Conservation (phyloP, 2,113 vertebrate species). For the Aphyosemion australe region DNA sequence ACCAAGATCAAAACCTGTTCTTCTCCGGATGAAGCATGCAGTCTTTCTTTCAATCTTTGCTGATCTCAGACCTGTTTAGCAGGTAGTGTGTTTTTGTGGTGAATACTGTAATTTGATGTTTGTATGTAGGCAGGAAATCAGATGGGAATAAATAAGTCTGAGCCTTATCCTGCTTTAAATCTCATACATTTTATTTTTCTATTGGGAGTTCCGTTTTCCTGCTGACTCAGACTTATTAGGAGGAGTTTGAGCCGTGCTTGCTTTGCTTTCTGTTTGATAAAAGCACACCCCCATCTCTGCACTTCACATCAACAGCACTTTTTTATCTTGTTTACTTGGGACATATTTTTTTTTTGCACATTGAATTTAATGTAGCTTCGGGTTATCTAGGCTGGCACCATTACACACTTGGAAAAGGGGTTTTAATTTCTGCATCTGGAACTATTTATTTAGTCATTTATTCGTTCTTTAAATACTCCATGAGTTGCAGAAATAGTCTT, state of each 20-base stretch:
- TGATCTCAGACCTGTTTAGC: conserved; percentile 15
- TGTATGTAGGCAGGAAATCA: background rate
- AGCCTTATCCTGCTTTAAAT: background rate
- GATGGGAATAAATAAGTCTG: conserved; percentile 25
- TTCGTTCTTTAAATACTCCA: too few species aligned
- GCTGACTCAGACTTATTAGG: conserved; percentile 34
- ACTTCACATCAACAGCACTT: conserved; percentile 33
- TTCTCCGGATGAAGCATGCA: conserved; percentile 31
- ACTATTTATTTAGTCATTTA: too few species aligned
- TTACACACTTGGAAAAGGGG: too few species aligned
- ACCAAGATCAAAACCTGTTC: conserved; percentile 49
- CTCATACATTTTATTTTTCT: background rate
- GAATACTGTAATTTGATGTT: background rate
- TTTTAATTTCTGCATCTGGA: too few species aligned
- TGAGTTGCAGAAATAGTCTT: too few species aligned
- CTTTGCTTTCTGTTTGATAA: background rate
- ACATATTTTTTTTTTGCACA: conserved; percentile 25
- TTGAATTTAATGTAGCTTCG: conserved; percentile 20
- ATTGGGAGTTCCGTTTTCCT: conserved; percentile 26
- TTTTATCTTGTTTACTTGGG: conserved; percentile 45
- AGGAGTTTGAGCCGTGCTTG: conserved; percentile 12
- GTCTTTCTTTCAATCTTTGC: conserved; percentile 28
- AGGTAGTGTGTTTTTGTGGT: background rate
- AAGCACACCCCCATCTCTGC: conserved; percentile 27
- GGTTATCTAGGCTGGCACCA: too few species aligned